phyloP scores from a whole-genome alignment of 2,888 invertebrate genomes.

The Pediacus dermestoides region DNA sequence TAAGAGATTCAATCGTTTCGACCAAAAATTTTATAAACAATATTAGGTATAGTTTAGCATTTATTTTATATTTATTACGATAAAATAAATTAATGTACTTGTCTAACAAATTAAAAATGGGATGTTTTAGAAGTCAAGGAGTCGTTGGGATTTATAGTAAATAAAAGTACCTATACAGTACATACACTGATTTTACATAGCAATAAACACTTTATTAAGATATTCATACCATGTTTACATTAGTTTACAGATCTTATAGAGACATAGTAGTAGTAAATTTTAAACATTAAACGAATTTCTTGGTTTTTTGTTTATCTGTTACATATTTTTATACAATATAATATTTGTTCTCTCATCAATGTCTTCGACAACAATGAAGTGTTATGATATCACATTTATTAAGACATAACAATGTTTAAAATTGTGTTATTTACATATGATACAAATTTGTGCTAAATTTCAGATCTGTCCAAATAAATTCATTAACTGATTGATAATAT shows the following conservation, averaged over 20 bases:
- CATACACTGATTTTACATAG: conserved; percentile 23
- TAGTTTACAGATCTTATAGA: conserved; percentile 33
- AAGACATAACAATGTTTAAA: conserved; percentile 38
- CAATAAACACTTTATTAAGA: conserved; percentile 36
- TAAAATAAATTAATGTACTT: too few relatives aligned
- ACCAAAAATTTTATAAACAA: too few relatives aligned
- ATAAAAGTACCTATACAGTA: too few relatives aligned
- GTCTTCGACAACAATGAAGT: conserved; percentile 32
- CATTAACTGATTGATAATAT: too few relatives aligned
- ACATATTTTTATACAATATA: neutral
- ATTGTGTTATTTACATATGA: conserved; percentile 44
- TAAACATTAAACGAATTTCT: conserved; percentile 33
- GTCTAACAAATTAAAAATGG: too few relatives aligned
- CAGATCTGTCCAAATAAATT: too few relatives aligned
- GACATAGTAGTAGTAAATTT: conserved; percentile 31
- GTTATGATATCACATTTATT: conserved; percentile 46
- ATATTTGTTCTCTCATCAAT: neutral
- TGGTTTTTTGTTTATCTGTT: conserved; percentile 11
- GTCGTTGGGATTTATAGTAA: too few relatives aligned
- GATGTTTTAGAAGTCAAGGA: too few relatives aligned
- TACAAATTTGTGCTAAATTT: conserved; percentile 37
- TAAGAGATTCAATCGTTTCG: too few relatives aligned
- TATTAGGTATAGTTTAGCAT: too few relatives aligned
- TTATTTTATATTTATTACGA: too few relatives aligned
- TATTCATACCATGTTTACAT: conserved; percentile 29